phyloP scores from a whole-genome alignment of 2,888 invertebrate species.

The Acleris emargana region DNA sequence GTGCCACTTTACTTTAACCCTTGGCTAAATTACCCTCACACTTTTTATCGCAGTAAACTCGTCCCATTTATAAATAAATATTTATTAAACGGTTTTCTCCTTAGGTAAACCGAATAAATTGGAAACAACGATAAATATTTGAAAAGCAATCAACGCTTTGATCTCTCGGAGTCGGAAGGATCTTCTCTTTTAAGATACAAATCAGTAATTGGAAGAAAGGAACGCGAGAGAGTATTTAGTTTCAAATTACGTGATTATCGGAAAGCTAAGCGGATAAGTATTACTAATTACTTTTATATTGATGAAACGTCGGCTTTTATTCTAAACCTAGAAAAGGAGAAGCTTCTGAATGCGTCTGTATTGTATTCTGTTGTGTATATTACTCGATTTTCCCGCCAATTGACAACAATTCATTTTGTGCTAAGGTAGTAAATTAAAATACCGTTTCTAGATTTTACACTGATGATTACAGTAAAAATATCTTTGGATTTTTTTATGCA shows the following conservation, averaged over 20 bases:
- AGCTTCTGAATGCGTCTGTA: too few relatives aligned
- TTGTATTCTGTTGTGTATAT: too few relatives aligned
- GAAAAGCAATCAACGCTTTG: conserved; percentile 14
- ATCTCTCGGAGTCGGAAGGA: not conserved
- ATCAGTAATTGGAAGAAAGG: not conserved
- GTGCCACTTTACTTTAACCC: conserved; percentile 9
- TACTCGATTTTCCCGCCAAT: too few relatives aligned
- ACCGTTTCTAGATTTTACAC: too few relatives aligned
- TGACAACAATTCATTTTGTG: too few relatives aligned
- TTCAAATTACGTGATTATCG: not conserved
- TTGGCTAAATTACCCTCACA: conserved; percentile 1
- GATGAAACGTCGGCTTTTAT: too few relatives aligned
- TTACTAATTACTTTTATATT: too few relatives aligned
- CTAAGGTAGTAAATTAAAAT: too few relatives aligned
- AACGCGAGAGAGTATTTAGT: not conserved
- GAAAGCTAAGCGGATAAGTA: too few relatives aligned
- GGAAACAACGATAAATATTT: conserved; percentile 21
- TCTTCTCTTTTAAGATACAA: not conserved
- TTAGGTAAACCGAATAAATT: not conserved
- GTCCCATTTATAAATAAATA: not conserved
- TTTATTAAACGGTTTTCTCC: not conserved
- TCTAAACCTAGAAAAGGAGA: too few relatives aligned
- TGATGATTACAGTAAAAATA: too few relatives aligned
- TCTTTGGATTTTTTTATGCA: too few relatives aligned
- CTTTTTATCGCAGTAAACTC: not conserved